Evolutionary conservation across 1,140 invertebrate genomes (phyloP), one percentile per base, ranked within the genome.

Genomic region (Atopsyche davidsoni): DNA sequence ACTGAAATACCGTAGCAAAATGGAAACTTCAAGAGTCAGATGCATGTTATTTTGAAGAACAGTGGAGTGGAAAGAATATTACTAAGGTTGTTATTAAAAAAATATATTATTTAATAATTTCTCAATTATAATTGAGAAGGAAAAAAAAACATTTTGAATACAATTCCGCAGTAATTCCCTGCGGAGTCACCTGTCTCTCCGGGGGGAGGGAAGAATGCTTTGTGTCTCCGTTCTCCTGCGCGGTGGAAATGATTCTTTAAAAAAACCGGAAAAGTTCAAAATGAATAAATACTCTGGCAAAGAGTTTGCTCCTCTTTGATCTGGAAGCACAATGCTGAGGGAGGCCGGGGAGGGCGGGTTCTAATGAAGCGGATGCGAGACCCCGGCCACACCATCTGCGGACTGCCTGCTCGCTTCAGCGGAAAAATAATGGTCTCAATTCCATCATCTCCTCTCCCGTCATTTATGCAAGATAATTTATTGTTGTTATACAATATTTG

Each of bases 311-410:
- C 16, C 17, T 17, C 55, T 57, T 57, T 57, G 55, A 57, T 57
- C 46, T 25, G 39, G 10, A 24, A 23, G 22, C 46, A 49, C 44
- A 49, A 57, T 57, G 32, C 48, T n/a, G 40, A 51, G 43, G 39
- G 38, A 44, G 36, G 31, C 34, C 32, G 53, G 46, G 46, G 19
- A 48, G 53, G 46, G 46, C 18, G 46, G 46, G 32, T 53, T 53
- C 50, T 51, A 57, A 57, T 57, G 55, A 57, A 53, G 41, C 55
- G 55, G 51, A 57, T 56, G 24, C 36, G 45, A 35, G 32, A 39
- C 23, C 38, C 18, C 24, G 22, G 3, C 19, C 24, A 17, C 47
- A 23, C 19, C 46, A 47, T 39, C 18, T 39, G 28, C 21, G 38
- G 16, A 35, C 24, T 31, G 4, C n/a, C 24, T 42, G 45, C 35